Evolutionary conservation across 2,888 invertebrate genomes (phyloP).

Genomic region (Tipula confusa): DNA sequence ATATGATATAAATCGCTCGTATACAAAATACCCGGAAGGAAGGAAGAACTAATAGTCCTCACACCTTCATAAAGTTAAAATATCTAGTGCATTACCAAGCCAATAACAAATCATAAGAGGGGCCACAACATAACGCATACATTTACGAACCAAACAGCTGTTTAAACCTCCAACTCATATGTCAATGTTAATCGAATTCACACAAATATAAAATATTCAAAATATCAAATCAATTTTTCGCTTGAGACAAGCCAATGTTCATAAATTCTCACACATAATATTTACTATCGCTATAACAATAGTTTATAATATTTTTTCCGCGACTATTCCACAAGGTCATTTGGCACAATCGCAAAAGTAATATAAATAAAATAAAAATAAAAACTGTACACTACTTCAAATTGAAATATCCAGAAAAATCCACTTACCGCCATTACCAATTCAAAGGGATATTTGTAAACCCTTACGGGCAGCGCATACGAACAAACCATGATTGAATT

Average conservation of each 20-base stretch:
- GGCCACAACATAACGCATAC: background rate
- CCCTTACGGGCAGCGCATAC: constrained; percentile 89
- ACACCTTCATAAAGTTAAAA: too few relatives aligned
- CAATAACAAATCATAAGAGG: too few relatives aligned
- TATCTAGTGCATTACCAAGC: too few relatives aligned
- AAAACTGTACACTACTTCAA: background rate
- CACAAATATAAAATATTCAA: background rate
- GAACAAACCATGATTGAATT: constrained; percentile 82
- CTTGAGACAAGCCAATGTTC: background rate
- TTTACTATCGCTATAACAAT: background rate
- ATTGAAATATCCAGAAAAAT: background rate
- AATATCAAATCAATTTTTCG: background rate
- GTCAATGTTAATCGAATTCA: background rate
- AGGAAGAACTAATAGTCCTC: too few relatives aligned
- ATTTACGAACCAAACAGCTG: background rate
- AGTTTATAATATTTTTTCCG: background rate
- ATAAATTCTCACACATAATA: background rate
- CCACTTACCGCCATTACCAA: constrained; percentile 90
- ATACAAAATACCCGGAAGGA: too few relatives aligned
- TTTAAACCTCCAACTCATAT: background rate
- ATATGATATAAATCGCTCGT: too few relatives aligned
- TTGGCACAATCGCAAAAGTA: background rate
- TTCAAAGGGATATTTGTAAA: constrained; percentile 93
- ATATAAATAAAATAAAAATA: background rate
- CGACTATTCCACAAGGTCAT: constrained; percentile 7